Evolutionary conservation across 2,888 invertebrate species (phyloP), one percentile per base, ranked within the genome.

Genomic region (Pseudolycoriella hygida): DNA sequence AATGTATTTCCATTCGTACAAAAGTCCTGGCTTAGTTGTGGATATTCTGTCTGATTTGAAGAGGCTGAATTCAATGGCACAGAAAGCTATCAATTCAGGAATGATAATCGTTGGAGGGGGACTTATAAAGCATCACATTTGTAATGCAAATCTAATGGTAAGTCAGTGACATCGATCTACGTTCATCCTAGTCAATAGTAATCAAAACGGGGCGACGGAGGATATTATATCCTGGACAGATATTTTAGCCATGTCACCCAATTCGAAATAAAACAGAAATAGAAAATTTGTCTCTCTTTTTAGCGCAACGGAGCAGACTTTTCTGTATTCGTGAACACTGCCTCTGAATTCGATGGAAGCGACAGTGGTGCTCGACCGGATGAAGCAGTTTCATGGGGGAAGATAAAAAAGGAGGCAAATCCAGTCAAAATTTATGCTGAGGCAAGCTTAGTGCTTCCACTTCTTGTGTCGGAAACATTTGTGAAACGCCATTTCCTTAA

Each of bases 371-470:
- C 98, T 0, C 72, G 87, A 47, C 98, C 98, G 0, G 98, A 98
- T 68, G 98, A 98, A 67, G 98, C 98, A 0, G 76, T 96, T 1
- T 96, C 96, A 3, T 98, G 98, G 98, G 98, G 98, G 0, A 98
- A 98, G 69, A 94, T 98, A 48, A 80, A 78, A 56, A 77, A 77
- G 50, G 80, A 82, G 50, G 89, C 94, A 0, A 76, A 72, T 19
- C 90, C 96, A 1, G 88, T 96, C 0, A 98, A 98, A 50, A 68
- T 92, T 17, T 90, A 86, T 68, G 88, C 86, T 0, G 98, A 99
- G 64, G 96, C 94, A 3, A 85, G 84, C 32, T 69, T 99, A 41
- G 77, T 97, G 2, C 90, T 99, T 62, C 98, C 98, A 0, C 66
- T 98, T 45, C 68, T 98, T 48, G 92, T 98, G 1, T 94, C 85